Conservation (phyloP, 2,113 vertebrate genomes). For the Rhea americana region DNA sequence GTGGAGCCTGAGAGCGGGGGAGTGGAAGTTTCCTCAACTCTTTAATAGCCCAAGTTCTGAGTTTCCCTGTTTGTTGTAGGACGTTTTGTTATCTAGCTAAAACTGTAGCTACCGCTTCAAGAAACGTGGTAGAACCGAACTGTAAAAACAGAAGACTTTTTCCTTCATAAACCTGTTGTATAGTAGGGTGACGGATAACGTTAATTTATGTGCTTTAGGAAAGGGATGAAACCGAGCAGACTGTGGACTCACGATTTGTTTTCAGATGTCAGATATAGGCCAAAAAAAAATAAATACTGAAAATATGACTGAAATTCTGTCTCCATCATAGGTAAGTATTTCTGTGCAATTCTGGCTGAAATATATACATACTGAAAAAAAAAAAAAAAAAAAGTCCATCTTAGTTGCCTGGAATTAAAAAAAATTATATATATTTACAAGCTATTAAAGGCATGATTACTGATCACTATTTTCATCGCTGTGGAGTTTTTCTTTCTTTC, state of each 20-base stretch:
- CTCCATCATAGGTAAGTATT: not conserved
- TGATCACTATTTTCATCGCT: constrained; percentile 26
- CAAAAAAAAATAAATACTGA: not conserved
- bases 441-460: constrained; percentile 62
- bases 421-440: constrained; percentile 47
- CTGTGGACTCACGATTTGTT: constrained; percentile 7
- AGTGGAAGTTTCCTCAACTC: not conserved
- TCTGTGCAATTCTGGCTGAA: not conserved
- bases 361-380: not conserved
- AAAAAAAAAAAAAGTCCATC: constrained; percentile 45
- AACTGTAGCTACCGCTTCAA: not conserved
- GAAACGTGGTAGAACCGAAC: constrained; percentile 16
- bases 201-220: constrained; percentile 61
- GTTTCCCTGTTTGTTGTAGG: not conserved
- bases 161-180: constrained; percentile 7
- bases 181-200: constrained; percentile 22
- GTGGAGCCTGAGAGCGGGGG: not conserved
- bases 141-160: constrained; percentile 17
- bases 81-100: not conserved
- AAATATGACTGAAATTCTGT: not conserved
- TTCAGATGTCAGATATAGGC: constrained; percentile 34
- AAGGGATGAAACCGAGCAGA: constrained; percentile 36
- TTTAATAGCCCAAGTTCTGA: not conserved
- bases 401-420: constrained; percentile 57
- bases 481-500: not conserved